Evolutionary conservation across 1,140 invertebrate genomes (phyloP).

Genomic region (Anastrepha obliqua): DNA sequence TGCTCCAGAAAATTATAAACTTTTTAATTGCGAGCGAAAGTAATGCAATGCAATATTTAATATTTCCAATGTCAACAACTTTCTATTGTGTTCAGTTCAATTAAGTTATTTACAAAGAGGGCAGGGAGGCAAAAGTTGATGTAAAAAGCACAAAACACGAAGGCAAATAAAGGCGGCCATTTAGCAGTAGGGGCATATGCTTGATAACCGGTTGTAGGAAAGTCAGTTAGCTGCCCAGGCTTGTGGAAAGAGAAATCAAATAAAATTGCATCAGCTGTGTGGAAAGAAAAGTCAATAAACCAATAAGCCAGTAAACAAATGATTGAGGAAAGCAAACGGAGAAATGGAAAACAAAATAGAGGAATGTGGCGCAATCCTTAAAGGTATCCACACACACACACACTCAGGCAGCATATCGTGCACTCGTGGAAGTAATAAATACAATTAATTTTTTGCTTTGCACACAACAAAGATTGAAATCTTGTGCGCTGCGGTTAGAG

Average conservation of each 20-base stretch:
- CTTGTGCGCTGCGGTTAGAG: too few species aligned
- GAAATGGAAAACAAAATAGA: not conserved
- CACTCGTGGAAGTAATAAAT: not conserved
- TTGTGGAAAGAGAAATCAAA: not conserved
- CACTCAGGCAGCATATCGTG: too few species aligned
- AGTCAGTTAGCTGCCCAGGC: not conserved
- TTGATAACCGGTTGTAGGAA: not conserved
- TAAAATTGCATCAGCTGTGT: not conserved
- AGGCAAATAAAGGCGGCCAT: too few species aligned
- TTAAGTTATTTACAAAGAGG: not conserved
- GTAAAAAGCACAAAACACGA: not conserved
- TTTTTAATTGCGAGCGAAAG: conserved; percentile 3
- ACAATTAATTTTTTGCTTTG: not conserved
- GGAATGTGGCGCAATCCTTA: not conserved
- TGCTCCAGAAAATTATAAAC: not conserved
- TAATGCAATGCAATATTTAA: conserved; percentile 37
- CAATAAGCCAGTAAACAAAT: conserved; percentile 3
- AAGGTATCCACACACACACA: too few species aligned
- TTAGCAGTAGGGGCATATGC: not conserved
- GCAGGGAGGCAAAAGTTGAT: not conserved
- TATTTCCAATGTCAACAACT: conserved; percentile 43
- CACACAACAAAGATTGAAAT: not conserved
- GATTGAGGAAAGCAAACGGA: not conserved
- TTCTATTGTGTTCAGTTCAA: not conserved
- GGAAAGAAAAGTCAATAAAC: not conserved